These are phyloP conservation scores for Drosophila nebulosa DNA, from an alignment of 1,140 invertebrate species.

Conservation along the genomic window DNA sequence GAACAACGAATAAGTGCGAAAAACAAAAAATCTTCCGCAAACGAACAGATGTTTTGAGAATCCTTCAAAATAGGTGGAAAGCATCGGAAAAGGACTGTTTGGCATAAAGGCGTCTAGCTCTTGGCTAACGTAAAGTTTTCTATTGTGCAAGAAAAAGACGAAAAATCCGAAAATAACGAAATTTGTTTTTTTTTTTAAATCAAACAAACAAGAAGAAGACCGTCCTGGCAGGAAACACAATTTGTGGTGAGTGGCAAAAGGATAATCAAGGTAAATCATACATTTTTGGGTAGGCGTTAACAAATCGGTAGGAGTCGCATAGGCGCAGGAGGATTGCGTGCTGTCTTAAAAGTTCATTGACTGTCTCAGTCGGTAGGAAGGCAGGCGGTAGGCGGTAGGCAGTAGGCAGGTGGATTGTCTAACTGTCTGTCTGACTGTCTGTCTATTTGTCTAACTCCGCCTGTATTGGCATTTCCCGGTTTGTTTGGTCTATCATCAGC, in stretches of 20 bases:
- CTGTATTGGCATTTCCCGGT: conserved; percentile 59
- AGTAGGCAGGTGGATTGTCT: conserved; percentile 35
- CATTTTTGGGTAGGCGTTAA: conserved; percentile 47
- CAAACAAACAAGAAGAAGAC: conserved; percentile 14
- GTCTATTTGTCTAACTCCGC: conserved; percentile 3
- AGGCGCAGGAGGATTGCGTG: conserved; percentile 49
- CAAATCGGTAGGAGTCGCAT: conserved; percentile 14
- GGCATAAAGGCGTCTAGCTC: conserved; percentile 20
- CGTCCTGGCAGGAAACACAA: conserved; percentile 15
- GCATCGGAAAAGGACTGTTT: conserved; percentile 50
- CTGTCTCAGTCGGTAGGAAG: conserved; percentile 26
- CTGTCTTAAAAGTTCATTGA: conserved; percentile 71
- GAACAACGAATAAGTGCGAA: conserved; percentile 35
- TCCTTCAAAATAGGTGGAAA: conserved; percentile 30
- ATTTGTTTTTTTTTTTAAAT: background rate
- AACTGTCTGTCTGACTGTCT: background rate
- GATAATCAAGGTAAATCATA: conserved; percentile 23
- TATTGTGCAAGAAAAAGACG: conserved; percentile 53
- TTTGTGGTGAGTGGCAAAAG: conserved; percentile 30
- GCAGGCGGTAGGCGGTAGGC: conserved; percentile 9
- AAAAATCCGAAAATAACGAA: background rate
- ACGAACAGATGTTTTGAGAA: conserved; percentile 62
- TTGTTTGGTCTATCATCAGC: conserved; percentile 34
- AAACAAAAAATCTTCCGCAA: conserved; percentile 35
- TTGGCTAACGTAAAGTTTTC: conserved; percentile 58